Evolutionary conservation across 2,888 invertebrate genomes (phyloP), one percentile per base, ranked within the genome.

Genomic region (Campoletis raptor): DNA sequence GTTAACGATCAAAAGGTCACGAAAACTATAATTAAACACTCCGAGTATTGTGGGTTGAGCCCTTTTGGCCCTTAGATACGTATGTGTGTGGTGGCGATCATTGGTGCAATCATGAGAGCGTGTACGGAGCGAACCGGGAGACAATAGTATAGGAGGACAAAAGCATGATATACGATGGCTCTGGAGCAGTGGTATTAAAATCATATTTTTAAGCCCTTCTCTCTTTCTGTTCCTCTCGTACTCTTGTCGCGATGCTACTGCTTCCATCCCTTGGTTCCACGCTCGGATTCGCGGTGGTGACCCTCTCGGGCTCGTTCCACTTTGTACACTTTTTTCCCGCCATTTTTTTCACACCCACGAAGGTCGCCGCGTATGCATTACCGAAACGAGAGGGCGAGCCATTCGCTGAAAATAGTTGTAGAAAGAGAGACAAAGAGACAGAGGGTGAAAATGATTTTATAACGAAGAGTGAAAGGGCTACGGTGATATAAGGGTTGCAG

Each of bases 91-190:
- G 70, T 21, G 61, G 36, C 40, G 45, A 69, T 78, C 79, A 69
- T 78, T 82, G 85, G 81, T 79, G 81, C 48, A 90, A 90, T 91
- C 91, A 90, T 89, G 88, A 87, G 92, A 89, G 92, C 89, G 88
- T 80, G 80, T 66, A 67, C 86, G 89, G 88, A 91, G 85, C 90
- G 89, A 90, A 88, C 91, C 89, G 88, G 92, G 92, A 93, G 93
- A 93, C 93, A 93, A 93, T 93, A 89, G 93, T 92, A 81, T 67
- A 91, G 92, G 92, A 91, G 92, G 93, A 93, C 93, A 93, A 93
- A 93, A 93, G 93, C 93, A 88, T 93, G 93, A 93, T 93, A 92
- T 93, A 93, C 91, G 93, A 91, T 91, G 90, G 90, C 89, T 90
- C 89, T 88, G 90, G 90, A 91, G 91, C 92, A 90, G 91, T 90